Evolutionary conservation across 1,140 invertebrate genomes (phyloP), one percentile per base, ranked within the genome.

Genomic region (Zophobas atratus): DNA sequence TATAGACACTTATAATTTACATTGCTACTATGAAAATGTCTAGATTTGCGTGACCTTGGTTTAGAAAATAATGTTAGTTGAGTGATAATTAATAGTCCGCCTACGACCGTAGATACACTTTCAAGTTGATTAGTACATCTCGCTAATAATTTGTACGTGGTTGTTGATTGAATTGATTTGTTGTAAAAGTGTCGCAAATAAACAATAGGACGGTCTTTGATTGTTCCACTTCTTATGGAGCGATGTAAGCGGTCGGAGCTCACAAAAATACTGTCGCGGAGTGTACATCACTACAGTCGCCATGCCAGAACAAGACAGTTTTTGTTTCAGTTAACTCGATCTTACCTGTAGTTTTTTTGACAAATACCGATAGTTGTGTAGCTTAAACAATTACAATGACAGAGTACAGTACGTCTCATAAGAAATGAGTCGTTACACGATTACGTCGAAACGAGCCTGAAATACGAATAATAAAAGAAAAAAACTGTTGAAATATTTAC

Each of bases 331-430:
- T 72, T 72, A 72, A 72, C 70, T 72, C 51, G 70, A 72, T 72
- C 70, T 72, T 72, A 72, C 70, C 70, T 72, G 70, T 72, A 72
- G 70, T 72, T 72, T 72, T 70, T 72, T 72, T 56, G 70, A 39
- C 38, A 72, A 72, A 72, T 72, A 72, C 70, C 70, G 70, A 72
- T 56, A 72, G 70, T 72, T 72, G 70, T 72, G 70, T 72, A 72
- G 70, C 70, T 72, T 72, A 72, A 72, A 72, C 70, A 72, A 72
- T 72, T 72, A 72, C 70, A 72, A 56, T 72, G 70, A 72, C 51
- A 56, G 70, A 43, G 38, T 72, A 72, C 70, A 71, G 51, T 72
- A 36, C 35, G 57, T 32, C 49, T 51, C 49, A 51, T 51, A 51
- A 51, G 49, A 51, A 51, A 51, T 51, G 39, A 63, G 8, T 63